Base-by-base conservation (phyloP, 2,113 vertebrate genomes). In the Propithecus coquereli region DNA sequence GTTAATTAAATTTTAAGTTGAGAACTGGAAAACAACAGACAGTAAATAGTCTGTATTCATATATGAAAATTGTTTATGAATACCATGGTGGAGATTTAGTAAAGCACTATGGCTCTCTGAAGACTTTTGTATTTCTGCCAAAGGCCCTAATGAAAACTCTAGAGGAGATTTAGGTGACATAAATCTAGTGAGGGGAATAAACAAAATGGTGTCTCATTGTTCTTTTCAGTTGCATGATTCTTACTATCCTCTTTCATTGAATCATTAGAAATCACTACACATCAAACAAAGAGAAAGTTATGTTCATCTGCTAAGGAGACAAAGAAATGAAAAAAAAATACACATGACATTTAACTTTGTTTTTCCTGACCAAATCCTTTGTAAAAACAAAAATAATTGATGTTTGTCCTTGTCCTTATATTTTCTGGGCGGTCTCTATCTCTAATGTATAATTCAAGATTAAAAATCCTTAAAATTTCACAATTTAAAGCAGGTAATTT, bases 1-100 rank as follows among this genome's bases (percentile, higher is more conserved):
- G 45, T 27, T 96, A 94, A 96, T 92, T 95, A 97, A 47, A 94
- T 91, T 96, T 97, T 96, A 77, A 88, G 61, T 94, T 37, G 22
- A 73, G 37, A 92, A 88, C n/a, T 90, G 17, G 54, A 94, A 93
- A 97, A 85, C 85, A 94, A 68, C 91, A 97, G 96, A 97, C 2
- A 34, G 88, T 86, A 94, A 96, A 88, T 94, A 86, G 93, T 88
- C 88, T 79, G 22, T 6, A 25, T 23, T 52, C 57, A 77, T 71
- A 88, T 86, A 70, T 32, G 94, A 96, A 97, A 97, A 93, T 76
- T 82, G 85, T 81, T 95, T 96, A 85, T 92, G 91, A 94, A 91
- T n/a, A 94, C 32, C n/a, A 68, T 50, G 32, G 54, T 57, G 52
- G 95, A 96, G 23, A 95, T 94, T 96, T 85, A 86, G 70, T 86